These are phyloP conservation scores for Garrulus glandarius DNA, from an alignment of 2,797 vertebrate genomes.

Conservation along the genomic window DNA sequence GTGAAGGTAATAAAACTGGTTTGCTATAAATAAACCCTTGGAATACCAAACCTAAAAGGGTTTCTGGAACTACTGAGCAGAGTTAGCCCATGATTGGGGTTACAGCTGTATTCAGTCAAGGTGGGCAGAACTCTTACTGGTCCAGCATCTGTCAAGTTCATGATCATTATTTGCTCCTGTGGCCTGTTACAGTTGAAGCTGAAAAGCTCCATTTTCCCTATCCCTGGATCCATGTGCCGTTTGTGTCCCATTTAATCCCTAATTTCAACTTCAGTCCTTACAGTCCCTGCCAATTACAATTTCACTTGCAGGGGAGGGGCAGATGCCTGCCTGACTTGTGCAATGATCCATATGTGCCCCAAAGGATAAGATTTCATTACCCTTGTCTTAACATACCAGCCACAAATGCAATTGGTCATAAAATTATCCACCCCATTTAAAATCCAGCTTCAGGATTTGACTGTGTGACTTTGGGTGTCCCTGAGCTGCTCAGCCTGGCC, in stretches of 20 bases:
- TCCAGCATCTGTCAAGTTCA: neutral
- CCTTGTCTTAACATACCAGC: conserved; percentile 38
- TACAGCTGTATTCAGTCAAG: neutral
- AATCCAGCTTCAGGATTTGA: conserved; percentile 33
- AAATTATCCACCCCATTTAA: conserved; percentile 45
- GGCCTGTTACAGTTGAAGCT: neutral
- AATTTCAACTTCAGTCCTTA: neutral
- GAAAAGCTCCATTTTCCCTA: neutral
- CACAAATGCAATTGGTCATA: neutral
- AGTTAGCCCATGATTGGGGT: neutral
- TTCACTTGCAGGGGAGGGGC: neutral
- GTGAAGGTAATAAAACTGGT: neutral
- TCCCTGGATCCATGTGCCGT: neutral
- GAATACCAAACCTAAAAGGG: neutral
- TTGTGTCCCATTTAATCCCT: neutral
- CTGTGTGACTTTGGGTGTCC: neutral
- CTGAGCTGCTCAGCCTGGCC: neutral
- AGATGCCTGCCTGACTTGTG: conserved; percentile 35
- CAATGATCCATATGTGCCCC: conserved; percentile 21
- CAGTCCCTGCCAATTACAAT: neutral
- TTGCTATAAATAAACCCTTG: neutral
- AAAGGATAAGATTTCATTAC: conserved; percentile 49
- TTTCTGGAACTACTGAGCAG: neutral
- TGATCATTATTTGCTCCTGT: neutral
- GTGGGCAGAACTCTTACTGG: neutral